Percentiles rank a stretch among this genome's conserved stretches.
Evolutionary conservation across 2,797 vertebrate genomes (phyloP).

Genomic region (Phoebastria nigripes): DNA sequence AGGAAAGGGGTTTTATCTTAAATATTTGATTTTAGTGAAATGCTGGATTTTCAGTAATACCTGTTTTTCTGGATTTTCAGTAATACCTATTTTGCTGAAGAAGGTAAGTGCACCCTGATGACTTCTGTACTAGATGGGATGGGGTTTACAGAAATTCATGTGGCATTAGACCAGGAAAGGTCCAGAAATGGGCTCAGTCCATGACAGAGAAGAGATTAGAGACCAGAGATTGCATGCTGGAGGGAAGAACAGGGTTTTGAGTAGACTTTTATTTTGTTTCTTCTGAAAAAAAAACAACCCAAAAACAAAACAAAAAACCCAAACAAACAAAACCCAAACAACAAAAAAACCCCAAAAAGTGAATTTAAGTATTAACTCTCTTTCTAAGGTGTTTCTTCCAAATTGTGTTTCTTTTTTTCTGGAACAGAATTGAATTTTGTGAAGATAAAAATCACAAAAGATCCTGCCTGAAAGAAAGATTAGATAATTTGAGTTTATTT

Average conservation of each 20-base stretch:
- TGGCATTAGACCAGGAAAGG: neutral
- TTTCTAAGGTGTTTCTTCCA: neutral
- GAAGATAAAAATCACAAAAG: neutral
- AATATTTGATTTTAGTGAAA: neutral
- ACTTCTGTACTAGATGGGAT: neutral
- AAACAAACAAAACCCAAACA: too few relatives aligned
- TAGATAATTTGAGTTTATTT: neutral
- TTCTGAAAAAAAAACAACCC: neutral
- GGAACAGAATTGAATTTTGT: neutral
- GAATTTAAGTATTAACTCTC: neutral
- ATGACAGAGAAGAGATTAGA: neutral
- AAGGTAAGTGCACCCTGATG: neutral
- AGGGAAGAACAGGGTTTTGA: neutral
- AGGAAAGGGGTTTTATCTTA: neutral
- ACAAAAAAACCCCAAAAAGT: too few relatives aligned
- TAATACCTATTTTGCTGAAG: neutral
- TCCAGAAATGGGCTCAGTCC: neutral
- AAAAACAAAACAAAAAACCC: too few relatives aligned
- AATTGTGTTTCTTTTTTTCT: neutral
- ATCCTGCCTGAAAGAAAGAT: neutral
- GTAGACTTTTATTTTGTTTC: neutral
- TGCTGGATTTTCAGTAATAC: neutral
- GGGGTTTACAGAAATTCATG: neutral
- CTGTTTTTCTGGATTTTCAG: neutral
- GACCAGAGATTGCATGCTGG: neutral